These are phyloP conservation scores for Hippocampus guttulatus DNA, from an alignment of 2,113 vertebrate species.

Conservation along the genomic window DNA sequence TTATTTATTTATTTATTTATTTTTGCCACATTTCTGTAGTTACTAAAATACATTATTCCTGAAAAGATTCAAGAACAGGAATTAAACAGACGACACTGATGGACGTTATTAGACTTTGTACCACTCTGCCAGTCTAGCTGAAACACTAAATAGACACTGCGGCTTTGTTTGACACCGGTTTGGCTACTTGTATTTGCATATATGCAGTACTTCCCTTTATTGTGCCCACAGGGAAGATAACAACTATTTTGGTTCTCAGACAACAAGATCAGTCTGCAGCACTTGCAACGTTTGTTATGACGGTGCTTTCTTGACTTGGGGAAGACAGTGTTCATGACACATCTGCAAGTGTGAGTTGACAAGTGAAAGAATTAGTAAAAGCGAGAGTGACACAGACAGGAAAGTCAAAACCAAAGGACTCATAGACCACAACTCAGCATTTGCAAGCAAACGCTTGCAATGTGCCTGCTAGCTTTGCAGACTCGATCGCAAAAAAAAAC, in stretches of 20 bases:
- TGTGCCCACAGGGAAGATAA: conserved; percentile 61
- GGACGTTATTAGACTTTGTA: background rate
- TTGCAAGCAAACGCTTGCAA: conserved; percentile 41
- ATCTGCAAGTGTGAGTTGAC: conserved; percentile 1
- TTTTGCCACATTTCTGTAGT: background rate
- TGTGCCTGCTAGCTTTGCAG: conserved; percentile 36
- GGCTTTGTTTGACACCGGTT: conserved; percentile 19
- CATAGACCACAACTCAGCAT: conserved; percentile 35
- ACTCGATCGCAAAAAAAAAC: conserved; percentile 29
- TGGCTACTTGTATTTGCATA: conserved; percentile 45
- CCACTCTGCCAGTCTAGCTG: background rate
- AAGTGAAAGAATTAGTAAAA: conserved; percentile 11
- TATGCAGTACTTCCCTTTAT: conserved; percentile 72
- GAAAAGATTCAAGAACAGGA: background rate
- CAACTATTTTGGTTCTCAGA: conserved; percentile 62
- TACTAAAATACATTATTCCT: background rate
- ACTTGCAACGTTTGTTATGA: background rate
- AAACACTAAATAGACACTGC: conserved; percentile 5
- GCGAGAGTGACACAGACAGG: conserved; percentile 27
- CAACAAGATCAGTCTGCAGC: conserved; percentile 59
- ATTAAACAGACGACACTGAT: background rate
- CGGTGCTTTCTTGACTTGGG: background rate
- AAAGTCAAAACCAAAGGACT: conserved; percentile 41
- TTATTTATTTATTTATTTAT: background rate
- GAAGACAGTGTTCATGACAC: background rate